Conservation (phyloP, 1,140 invertebrate genomes). For the Brachionus angularis region DNA sequence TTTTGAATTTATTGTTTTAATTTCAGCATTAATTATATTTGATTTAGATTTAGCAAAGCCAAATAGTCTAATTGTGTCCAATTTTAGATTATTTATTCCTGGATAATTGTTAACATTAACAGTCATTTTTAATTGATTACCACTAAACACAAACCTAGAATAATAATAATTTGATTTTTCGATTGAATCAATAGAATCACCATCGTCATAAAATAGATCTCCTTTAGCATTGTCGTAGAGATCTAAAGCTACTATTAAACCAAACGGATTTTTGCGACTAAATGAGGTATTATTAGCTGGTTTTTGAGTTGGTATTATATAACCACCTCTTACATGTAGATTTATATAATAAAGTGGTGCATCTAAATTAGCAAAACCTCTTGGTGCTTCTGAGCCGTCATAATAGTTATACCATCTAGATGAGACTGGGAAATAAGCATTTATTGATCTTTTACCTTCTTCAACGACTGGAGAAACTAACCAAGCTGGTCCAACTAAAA, state of each 20-base stretch:
- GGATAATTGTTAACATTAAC: neutral
- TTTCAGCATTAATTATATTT: neutral
- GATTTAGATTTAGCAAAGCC: conserved; percentile 17
- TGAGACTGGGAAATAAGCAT: conserved; percentile 14
- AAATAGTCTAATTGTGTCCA: conserved; percentile 29
- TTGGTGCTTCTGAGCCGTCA: neutral
- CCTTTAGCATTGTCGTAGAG: conserved; percentile 40
- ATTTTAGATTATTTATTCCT: conserved; percentile 20
- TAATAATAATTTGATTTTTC: conserved; percentile 31
- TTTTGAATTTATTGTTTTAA: neutral
- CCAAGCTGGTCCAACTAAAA: conserved; percentile 70
- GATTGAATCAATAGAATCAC: conserved; percentile 37
- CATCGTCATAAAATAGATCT: conserved; percentile 46
- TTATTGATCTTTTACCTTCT: conserved; percentile 57
- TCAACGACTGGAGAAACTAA: conserved; percentile 71
- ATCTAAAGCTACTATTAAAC: conserved; percentile 44
- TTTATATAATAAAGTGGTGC: conserved; percentile 51
- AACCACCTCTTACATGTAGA: conserved; percentile 56
- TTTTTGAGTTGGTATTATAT: conserved; percentile 55
- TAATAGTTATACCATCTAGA: conserved; percentile 39
- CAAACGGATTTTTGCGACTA: conserved; percentile 44
- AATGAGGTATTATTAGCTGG: conserved; percentile 46
- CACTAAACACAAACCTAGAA: conserved; percentile 5
- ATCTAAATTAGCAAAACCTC: conserved; percentile 19
- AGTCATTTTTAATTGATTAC: conserved; percentile 41